phyloP scores from a whole-genome alignment of 2,888 invertebrate genomes.

The Spilarctia lutea region DNA sequence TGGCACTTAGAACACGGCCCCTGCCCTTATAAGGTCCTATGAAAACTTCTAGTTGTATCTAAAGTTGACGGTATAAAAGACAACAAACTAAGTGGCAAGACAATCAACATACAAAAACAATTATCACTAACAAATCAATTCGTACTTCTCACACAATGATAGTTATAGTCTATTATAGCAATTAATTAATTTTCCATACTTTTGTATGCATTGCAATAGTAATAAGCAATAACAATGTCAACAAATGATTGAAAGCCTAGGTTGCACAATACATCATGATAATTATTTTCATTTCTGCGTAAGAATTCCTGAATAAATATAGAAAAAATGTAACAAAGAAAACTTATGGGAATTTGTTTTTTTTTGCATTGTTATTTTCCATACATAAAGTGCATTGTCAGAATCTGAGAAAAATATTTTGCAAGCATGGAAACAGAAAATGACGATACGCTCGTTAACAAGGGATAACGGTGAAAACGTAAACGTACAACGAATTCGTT shows the following conservation, averaged over 20 bases:
- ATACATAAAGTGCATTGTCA: not conserved
- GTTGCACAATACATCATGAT: slow-evolving; percentile 3
- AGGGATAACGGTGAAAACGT: not conserved
- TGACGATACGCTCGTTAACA: not conserved
- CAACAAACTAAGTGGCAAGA: slow-evolving; percentile 25
- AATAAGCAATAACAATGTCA: not conserved
- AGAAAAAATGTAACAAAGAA: slow-evolving; percentile 12
- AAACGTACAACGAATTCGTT: not conserved
- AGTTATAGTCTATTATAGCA: not conserved
- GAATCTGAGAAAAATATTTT: slow-evolving; percentile 1
- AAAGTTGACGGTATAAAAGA: slow-evolving; percentile 27
- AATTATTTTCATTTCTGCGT: not conserved
- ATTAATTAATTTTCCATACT: not conserved
- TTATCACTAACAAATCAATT: not conserved
- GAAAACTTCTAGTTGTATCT: slow-evolving; percentile 58
- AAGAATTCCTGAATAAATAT: not conserved
- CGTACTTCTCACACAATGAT: not conserved
- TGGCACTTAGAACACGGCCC: slow-evolving; percentile 74
- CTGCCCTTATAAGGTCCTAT: slow-evolving; percentile 71
- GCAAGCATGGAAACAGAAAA: not conserved
- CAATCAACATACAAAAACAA: slow-evolving; percentile 21
- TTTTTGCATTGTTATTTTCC: slow-evolving; percentile 6
- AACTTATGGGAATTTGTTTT: slow-evolving; percentile 1
- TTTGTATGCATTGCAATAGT: not conserved
- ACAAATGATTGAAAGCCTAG: not conserved